phyloP scores from a whole-genome alignment of 92 coral and sea anemone species.

The Porites cylindrica region DNA sequence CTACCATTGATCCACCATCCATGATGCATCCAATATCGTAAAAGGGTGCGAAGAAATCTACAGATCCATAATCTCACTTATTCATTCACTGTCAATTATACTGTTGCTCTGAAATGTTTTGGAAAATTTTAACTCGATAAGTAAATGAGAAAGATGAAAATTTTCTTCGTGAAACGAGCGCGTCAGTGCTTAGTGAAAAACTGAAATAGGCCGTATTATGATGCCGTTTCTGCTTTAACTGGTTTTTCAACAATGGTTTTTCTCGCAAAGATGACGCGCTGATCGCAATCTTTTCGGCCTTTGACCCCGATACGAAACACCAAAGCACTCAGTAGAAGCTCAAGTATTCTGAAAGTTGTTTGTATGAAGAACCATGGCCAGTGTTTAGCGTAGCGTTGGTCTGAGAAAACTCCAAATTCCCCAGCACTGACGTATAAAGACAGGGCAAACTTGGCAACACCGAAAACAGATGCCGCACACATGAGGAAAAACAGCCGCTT shows the following conservation, averaged over 20 bases:
- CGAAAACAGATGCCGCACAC: constrained; percentile 60
- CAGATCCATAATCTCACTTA: too few species aligned
- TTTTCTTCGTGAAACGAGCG: too few species aligned
- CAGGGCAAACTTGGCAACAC: constrained; percentile 60
- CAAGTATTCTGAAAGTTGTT: constrained; percentile 63
- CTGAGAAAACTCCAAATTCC: constrained; percentile 54
- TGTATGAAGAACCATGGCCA: constrained; percentile 85
- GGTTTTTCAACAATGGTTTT: background rate
- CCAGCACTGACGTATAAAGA: constrained; percentile 59
- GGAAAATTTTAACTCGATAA: too few species aligned
- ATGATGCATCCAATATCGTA: too few species aligned
- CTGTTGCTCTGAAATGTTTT: too few species aligned
- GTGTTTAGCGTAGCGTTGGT: constrained; percentile 38
- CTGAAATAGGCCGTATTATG: background rate
- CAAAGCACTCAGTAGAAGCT: constrained; percentile 34
- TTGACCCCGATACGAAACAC: constrained; percentile 24
- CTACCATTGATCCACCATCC: too few species aligned
- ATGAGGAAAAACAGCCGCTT: constrained; percentile 61
- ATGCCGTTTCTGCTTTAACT: background rate
- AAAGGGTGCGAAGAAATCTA: too few species aligned
- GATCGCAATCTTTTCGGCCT: constrained; percentile 13
- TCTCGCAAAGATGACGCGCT: background rate
- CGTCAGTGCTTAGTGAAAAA: too few species aligned
- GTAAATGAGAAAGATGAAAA: too few species aligned
- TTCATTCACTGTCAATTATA: too few species aligned